Conservation (phyloP, 2,113 vertebrate species). For the Prunella fulvescens region DNA sequence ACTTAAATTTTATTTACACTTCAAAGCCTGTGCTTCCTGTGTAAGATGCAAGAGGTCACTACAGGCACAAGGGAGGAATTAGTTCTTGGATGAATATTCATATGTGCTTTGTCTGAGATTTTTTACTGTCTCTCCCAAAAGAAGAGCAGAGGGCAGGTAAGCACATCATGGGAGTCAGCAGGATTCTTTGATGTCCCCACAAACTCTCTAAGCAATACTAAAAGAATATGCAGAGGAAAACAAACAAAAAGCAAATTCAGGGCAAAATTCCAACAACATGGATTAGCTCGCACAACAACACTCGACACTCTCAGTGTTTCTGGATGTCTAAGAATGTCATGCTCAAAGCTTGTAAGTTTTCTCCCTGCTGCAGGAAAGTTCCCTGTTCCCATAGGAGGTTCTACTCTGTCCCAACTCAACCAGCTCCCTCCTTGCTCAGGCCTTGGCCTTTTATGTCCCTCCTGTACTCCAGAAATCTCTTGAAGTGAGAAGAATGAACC, state of each 20-base stretch:
- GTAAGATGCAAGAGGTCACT: background rate
- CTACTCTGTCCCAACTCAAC: background rate
- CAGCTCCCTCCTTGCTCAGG: background rate
- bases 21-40: background rate
- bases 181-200: background rate
- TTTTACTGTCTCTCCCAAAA: background rate
- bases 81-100: background rate
- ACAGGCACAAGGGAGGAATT: background rate
- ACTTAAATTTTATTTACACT: background rate
- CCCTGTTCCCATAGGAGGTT: background rate
- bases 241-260: background rate
- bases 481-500: background rate
- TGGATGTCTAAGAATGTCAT: background rate
- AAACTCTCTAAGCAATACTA: background rate
- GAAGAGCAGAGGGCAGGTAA: background rate
- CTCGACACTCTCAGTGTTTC: background rate
- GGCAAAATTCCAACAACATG: background rate
- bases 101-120: background rate
- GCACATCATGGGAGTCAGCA: background rate
- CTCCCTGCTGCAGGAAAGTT: background rate
- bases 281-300: rapidly evolving
- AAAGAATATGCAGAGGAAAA: background rate
- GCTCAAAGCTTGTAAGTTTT: background rate
- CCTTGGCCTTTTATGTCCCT: background rate
- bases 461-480: background rate